These are phyloP conservation scores for Capromys pilorides DNA, from an alignment of 2,797 vertebrate species.

Conservation along the genomic window DNA sequence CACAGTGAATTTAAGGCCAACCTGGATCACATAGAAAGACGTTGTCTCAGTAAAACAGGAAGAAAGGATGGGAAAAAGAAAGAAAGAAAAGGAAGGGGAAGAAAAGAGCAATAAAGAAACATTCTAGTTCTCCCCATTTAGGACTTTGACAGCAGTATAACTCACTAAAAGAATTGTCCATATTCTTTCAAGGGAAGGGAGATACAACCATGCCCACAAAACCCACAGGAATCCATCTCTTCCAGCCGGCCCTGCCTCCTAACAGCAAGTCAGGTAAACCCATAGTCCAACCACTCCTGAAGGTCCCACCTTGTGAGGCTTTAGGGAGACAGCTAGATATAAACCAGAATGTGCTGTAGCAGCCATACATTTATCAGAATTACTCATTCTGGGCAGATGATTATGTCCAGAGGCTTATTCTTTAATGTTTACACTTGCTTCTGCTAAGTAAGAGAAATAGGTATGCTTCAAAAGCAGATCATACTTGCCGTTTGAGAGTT, in stretches of 20 bases:
- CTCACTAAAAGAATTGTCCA: neutral
- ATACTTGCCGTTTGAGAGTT: neutral
- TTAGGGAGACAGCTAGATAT: neutral
- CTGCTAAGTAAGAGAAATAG: slow-evolving; percentile 21
- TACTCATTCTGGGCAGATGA: neutral
- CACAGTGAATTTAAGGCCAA: neutral
- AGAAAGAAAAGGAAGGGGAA: fast-evolving
- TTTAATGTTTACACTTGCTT: slow-evolving; percentile 28
- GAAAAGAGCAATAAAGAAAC: neutral
- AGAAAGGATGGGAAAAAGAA: too few relatives aligned
- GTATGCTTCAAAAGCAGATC: neutral
- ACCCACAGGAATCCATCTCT: neutral
- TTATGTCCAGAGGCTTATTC: slow-evolving; percentile 34
- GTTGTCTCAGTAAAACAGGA: neutral
- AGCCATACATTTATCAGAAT: neutral
- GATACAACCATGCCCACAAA: neutral
- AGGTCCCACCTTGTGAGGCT: neutral
- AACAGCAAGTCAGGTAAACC: neutral
- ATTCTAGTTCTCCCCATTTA: neutral
- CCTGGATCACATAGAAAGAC: neutral
- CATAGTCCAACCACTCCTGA: neutral
- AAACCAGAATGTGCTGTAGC: neutral
- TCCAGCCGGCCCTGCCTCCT: neutral
- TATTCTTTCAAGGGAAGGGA: neutral
- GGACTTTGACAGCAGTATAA: neutral